Evolutionary conservation across 2,113 vertebrate genomes (phyloP).

Genomic region (Montifringilla adamsi): DNA sequence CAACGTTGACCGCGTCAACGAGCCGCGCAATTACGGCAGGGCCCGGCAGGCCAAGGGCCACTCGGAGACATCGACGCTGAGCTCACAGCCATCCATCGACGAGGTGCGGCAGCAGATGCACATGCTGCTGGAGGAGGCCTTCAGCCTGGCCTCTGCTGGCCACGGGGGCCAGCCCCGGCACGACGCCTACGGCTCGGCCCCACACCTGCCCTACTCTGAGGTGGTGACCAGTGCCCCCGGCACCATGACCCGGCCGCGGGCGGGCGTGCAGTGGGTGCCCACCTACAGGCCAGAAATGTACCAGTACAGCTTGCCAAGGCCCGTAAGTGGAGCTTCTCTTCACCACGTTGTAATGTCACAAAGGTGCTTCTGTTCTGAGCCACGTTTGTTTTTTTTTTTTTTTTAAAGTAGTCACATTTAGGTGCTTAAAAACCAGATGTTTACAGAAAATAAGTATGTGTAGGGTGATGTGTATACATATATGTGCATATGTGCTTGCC

Average conservation of each 20-base stretch:
- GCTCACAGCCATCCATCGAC: conserved; percentile 98
- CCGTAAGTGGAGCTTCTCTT: conserved; percentile 76
- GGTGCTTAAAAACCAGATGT: background rate
- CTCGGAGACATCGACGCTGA: conserved; percentile 95
- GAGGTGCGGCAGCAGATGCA: conserved; percentile 99
- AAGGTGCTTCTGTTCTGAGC: background rate
- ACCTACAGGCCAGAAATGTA: conserved; percentile 90
- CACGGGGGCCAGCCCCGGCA: conserved; percentile 85
- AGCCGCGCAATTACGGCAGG: conserved; percentile 79
- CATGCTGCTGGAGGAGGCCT: conserved; percentile 95
- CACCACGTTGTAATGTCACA: background rate
- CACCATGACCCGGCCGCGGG: conserved; percentile 83
- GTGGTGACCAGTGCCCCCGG: conserved; percentile 94
- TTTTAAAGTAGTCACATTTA: background rate
- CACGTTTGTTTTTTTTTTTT: background rate
- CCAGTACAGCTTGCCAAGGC: conserved; percentile 93
- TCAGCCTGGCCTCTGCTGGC: conserved; percentile 93
- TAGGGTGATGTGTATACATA: background rate
- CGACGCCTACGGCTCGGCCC: conserved; percentile 81
- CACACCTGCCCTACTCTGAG: conserved; percentile 88
- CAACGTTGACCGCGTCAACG: conserved; percentile 85
- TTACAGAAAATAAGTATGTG: background rate
- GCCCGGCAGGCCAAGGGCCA: conserved; percentile 89
- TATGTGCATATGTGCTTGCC: background rate
- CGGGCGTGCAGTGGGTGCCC: conserved; percentile 92